Evolutionary conservation across 1,140 invertebrate genomes (phyloP), one percentile per base, ranked within the genome.

Genomic region (Drosophila navojoa): DNA sequence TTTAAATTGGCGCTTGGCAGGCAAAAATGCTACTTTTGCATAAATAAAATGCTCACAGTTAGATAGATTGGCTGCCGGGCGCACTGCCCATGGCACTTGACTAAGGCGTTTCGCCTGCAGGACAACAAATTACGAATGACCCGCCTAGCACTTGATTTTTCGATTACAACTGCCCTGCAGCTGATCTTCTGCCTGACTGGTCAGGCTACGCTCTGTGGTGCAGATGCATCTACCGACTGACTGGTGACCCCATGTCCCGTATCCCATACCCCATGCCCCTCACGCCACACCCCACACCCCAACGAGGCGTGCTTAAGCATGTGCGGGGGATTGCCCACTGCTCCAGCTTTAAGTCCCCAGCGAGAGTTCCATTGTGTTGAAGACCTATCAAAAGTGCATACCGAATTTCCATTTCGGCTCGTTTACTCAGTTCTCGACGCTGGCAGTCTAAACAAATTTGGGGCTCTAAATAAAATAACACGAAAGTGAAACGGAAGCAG

Each of bases 11-110:
- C 57, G 58, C 64, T 69, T 61, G 64, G 16, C 32, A 63, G 52
- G 45, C 78, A 82, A 82, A 80, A 47, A 67, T 81, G 74, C 74
- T 76, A 69, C 77, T 81, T 86, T 54, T 81, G 81, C 81, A 86
- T 86, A 82, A 87, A 87, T 70, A 74, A 79, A 86, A 86, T 73
- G 61, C 59, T 10, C 54, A 71, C 57, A 78, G 58, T 71, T 80
- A 80, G 77, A 62, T 62, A 66, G 73, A 81, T 73, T 62, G 59
- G 54, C 42, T 55, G 49, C 13, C 53, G 59, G 44, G n/a, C 45
- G 52, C 38, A n/a, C 53, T 29, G 38, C 42, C 25, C 25, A 44
- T 35, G 50, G 62, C 53, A 71, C 69, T 71, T 57, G 55, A 61
- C 70, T 67, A 54, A 60, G 44, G 32, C 49, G 58, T 70, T 70